Evolutionary conservation across 2,888 invertebrate genomes (phyloP).

Genomic region (Palloptera scutellata): DNA sequence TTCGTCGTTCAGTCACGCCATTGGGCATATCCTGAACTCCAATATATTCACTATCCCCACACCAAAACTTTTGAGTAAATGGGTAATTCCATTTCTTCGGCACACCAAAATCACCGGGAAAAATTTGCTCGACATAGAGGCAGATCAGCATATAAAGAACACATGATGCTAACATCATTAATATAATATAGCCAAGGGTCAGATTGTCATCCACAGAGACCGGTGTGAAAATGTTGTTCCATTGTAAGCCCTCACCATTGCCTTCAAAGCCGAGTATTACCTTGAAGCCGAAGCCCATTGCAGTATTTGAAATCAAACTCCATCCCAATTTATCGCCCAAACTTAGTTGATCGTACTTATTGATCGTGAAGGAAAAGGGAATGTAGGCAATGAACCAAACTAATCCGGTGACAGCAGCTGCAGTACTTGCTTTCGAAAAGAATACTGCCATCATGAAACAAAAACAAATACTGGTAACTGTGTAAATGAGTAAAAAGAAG

Average conservation of each 20-base stretch:
- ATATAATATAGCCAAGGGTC: constrained; percentile 75
- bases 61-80: constrained; percentile 70
- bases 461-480: constrained; percentile 76
- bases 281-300: constrained; percentile 81
- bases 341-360: constrained; percentile 72
- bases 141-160: constrained; percentile 74
- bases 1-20: constrained; percentile 33
- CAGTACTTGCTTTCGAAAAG: constrained; percentile 83
- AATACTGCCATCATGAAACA: constrained; percentile 82
- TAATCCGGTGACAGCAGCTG: constrained; percentile 78
- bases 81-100: constrained; percentile 84
- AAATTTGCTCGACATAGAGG: constrained; percentile 85
- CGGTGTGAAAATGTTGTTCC: constrained; percentile 69
- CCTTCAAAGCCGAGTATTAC: constrained; percentile 74
- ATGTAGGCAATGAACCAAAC: constrained; percentile 79
- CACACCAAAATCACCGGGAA: constrained; percentile 87
- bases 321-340: constrained; percentile 70
- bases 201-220: constrained; percentile 75
- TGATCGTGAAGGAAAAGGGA: constrained; percentile 75
- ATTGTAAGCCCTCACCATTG: constrained; percentile 71
- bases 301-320: constrained; percentile 78
- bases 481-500: constrained; percentile 76
- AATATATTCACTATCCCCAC: constrained; percentile 44
- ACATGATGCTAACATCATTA: constrained; percentile 69
- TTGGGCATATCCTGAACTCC: constrained; percentile 50